Conservation (phyloP, 1,140 invertebrate genomes). For the Drosophila suzukii region DNA sequence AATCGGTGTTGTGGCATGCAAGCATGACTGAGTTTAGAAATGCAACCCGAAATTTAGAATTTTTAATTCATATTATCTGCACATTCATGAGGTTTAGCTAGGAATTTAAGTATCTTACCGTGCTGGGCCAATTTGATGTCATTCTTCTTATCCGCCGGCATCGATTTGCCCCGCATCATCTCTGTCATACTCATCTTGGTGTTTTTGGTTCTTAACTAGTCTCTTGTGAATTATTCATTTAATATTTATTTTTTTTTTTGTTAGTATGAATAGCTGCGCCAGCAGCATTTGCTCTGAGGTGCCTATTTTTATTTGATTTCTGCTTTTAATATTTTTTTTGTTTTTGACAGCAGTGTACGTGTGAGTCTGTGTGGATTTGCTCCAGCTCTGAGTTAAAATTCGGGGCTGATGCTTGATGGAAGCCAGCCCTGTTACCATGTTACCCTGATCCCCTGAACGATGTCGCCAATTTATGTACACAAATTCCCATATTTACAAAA, state of each 20-base stretch:
- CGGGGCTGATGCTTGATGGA: conserved; percentile 23
- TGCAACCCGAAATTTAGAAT: no score
- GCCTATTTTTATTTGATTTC: conserved; percentile 7
- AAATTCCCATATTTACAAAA: conserved; percentile 40
- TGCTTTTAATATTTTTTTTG: neutral
- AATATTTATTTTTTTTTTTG: neutral
- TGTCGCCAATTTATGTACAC: conserved; percentile 45
- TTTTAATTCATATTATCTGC: no score
- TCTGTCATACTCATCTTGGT: conserved; percentile 41
- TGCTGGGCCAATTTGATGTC: conserved; percentile 36
- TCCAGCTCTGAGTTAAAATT: conserved; percentile 1
- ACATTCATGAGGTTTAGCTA: no score
- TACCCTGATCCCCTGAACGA: conserved; percentile 44
- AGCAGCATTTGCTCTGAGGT: conserved; percentile 2
- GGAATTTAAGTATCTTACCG: conserved; percentile 9
- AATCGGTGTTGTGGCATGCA: no score
- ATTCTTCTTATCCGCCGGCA: conserved; percentile 1
- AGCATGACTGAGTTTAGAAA: no score
- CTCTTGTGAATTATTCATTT: conserved; percentile 5
- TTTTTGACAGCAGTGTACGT: conserved; percentile 6
- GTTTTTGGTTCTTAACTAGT: neutral
- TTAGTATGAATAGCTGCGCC: neutral
- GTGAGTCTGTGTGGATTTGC: conserved; percentile 13
- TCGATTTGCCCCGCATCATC: conserved; percentile 26
- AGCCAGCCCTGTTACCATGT: conserved; percentile 22